Base-by-base conservation (phyloP, 2,888 invertebrate species). In the Apotomis turbidana region DNA sequence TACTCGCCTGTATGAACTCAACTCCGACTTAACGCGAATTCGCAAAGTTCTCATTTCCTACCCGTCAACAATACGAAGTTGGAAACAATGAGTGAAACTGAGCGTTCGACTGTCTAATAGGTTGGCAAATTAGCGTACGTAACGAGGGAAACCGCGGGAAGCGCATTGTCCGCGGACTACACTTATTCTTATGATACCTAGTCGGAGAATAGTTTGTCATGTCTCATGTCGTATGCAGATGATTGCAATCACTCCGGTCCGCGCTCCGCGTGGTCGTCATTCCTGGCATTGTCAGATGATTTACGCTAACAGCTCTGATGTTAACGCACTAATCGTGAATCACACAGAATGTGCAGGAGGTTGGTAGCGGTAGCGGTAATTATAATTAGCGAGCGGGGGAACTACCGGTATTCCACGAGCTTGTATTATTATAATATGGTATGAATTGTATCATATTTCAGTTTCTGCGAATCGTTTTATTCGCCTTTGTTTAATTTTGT, bases 111-210 rank as follows among this genome's bases (percentile, higher is more conserved):
- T 15, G 60, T 52, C 44, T 68, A 64, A 70, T 36, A 57, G 51
- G 55, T 54, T 13, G 55, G 55, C 61, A 62, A 68, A 68, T 71
- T 71, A 67, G 66, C 54, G 41, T 57, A 66, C 66, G 54, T 61
- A 71, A 68, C 41, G 61, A 62, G 71, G 41, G 71, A 71, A 71
- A 71, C 62, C 71, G 71, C 71, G 71, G 67, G 71, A 71, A 62
- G 27, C 57, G 44, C 52, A 64, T 71, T 71, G 67, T 67, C 27
- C 5, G 57, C n/a, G 49, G 13, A 58, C 44, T 6, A 41, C 41
- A 6, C 4, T 41, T 41, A 41, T 41, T 41, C 41, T 41, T 41
- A 41, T 59, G 8, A n/a, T 5, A 63, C 38, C 12, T 12, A 38
- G 5, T 15, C 15, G 15, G 15, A 55, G 57, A 15, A 15, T 27